Evolutionary conservation across 1,140 invertebrate species (phyloP).

Genomic region (Pseudomyrmex sp.): DNA sequence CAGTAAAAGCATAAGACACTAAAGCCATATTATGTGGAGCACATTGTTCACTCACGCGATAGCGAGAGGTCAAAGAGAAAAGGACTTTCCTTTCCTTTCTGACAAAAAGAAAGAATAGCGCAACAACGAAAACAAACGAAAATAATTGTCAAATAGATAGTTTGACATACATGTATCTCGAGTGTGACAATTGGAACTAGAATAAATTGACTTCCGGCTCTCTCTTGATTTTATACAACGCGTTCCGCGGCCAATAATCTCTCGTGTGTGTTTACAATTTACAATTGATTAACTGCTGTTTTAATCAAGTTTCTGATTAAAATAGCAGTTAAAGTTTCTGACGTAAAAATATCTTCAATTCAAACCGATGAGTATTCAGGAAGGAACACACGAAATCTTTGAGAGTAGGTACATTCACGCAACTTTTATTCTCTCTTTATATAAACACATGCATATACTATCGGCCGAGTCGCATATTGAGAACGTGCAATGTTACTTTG

Average conservation of each 20-base stretch:
- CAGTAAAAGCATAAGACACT: constrained; percentile 70
- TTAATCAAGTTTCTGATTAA: not conserved
- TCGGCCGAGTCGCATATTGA: constrained; percentile 50
- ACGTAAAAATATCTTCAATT: not conserved
- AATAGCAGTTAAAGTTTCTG: too few relatives aligned
- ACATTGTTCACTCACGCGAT: constrained; percentile 52
- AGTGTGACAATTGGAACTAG: not conserved
- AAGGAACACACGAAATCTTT: constrained; percentile 31
- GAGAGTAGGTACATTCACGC: constrained; percentile 2
- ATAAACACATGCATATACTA: constrained; percentile 55
- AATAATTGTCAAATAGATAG: constrained; percentile 22
- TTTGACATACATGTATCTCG: not conserved
- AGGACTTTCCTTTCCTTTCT: constrained; percentile 38
- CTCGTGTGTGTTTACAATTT: too few relatives aligned
- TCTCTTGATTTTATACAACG: too few relatives aligned
- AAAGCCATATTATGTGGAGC: constrained; percentile 64
- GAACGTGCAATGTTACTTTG: constrained; percentile 51
- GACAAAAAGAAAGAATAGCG: not conserved
- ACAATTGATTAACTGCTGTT: constrained; percentile 2
- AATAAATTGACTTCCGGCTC: too few relatives aligned
- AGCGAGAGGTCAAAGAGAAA: constrained; percentile 48
- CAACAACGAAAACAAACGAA: not conserved
- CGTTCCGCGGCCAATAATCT: not conserved
- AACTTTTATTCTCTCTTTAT: constrained; percentile 36
- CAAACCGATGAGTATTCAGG: not conserved